Evolutionary conservation across 2,113 vertebrate species (phyloP).

Genomic region (Cynopterus brachyotis): DNA sequence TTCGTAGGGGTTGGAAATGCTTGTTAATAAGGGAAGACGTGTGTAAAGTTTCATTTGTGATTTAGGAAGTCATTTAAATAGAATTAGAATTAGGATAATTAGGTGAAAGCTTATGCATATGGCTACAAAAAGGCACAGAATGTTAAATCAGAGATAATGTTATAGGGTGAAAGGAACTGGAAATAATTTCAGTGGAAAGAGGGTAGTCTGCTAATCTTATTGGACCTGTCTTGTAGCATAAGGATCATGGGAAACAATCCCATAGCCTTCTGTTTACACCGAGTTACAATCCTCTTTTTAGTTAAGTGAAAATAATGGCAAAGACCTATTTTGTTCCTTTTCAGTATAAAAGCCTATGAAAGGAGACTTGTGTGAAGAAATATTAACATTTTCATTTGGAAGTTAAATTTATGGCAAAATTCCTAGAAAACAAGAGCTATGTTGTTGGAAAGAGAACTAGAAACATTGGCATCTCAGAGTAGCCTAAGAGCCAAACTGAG

Average conservation of each 20-base stretch:
- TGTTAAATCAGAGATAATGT: slow-evolving; percentile 27
- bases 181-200: slow-evolving; percentile 14
- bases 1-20: background rate
- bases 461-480: background rate
- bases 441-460: background rate
- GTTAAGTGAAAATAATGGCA: background rate
- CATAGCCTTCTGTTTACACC: background rate
- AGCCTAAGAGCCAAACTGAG: background rate
- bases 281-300: background rate
- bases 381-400: background rate
- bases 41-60: background rate
- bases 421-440: background rate
- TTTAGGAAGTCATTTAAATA: slow-evolving; percentile 32
- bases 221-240: background rate
- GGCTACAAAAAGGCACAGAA: background rate
- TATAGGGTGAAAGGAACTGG: background rate
- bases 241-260: background rate
- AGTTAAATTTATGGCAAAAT: background rate
- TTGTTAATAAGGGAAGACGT: background rate
- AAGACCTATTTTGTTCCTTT: background rate
- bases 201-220: background rate
- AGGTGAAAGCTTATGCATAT: background rate
- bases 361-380: background rate
- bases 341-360: background rate
- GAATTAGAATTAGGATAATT: slow-evolving; percentile 11